phyloP scores from a whole-genome alignment of 1,140 invertebrate species.

The Hypsibius dujardini region DNA sequence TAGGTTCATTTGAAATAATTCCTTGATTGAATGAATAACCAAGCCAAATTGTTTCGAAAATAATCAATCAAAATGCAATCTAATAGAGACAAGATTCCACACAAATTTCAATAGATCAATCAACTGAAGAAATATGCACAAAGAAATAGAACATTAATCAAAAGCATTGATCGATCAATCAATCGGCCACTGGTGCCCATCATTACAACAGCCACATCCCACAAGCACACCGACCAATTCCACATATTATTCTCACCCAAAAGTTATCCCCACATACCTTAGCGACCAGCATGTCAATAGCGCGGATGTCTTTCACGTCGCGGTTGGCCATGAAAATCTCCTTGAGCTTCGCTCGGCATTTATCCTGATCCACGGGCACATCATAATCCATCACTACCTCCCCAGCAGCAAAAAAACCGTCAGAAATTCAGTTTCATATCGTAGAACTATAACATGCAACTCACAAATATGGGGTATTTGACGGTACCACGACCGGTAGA shows the following conservation, averaged over 20 bases:
- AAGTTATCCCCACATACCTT: constrained; percentile 45
- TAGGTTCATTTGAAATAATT: no score
- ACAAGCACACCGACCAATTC: background rate
- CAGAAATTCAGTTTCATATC: constrained; percentile 11
- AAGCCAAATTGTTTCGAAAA: no score
- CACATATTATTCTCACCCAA: constrained; percentile 8
- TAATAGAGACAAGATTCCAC: background rate
- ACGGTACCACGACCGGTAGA: constrained; percentile 72
- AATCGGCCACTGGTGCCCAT: no score
- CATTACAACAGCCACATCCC: constrained; percentile 18
- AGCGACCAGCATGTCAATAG: constrained; percentile 71
- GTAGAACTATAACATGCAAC: constrained; percentile 13
- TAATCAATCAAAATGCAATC: no score
- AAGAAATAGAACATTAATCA: no score
- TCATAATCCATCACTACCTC: constrained; percentile 52
- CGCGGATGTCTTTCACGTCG: constrained; percentile 57
- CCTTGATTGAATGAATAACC: no score
- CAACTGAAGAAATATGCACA: constrained; percentile 9
- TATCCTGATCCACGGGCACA: constrained; percentile 45
- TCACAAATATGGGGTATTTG: constrained; percentile 38
- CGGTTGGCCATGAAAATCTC: constrained; percentile 59
- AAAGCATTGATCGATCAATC: no score
- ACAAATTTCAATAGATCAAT: background rate
- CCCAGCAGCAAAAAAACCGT: constrained; percentile 21
- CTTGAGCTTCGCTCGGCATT: constrained; percentile 52